These are phyloP conservation scores for Apodemia mormo DNA, from an alignment of 2,888 invertebrate species.

Conservation along the genomic window DNA sequence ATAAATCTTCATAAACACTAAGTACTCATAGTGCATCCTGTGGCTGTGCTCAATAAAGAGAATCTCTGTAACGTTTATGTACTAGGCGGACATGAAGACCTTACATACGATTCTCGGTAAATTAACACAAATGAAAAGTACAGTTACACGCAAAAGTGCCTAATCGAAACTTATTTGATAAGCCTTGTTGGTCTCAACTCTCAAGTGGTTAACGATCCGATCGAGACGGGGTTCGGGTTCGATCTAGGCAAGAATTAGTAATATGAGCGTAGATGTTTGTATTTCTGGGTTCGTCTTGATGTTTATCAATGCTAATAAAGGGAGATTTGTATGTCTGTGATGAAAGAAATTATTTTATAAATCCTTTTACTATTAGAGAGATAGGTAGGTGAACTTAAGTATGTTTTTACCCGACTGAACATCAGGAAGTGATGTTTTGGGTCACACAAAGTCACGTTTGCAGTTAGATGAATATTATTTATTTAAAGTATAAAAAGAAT, in stretches of 20 bases:
- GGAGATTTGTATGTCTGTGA: too few species aligned
- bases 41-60: slow-evolving; percentile 31
- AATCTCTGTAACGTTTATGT: slow-evolving; percentile 18
- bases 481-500: too few species aligned
- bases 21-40: slow-evolving; percentile 32
- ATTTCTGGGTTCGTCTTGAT: too few species aligned
- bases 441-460: too few species aligned
- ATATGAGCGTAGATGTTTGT: too few species aligned
- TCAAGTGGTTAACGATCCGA: background rate
- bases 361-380: too few species aligned
- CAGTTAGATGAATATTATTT: too few species aligned
- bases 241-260: background rate
- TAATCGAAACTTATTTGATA: background rate
- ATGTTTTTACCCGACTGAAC: too few species aligned
- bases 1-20: slow-evolving; percentile 33
- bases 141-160: background rate
- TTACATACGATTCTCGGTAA: slow-evolving; percentile 1
- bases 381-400: too few species aligned
- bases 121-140: slow-evolving; percentile 8
- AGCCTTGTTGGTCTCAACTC: background rate
- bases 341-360: too few species aligned
- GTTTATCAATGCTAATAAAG: too few species aligned
- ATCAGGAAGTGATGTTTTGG: too few species aligned
- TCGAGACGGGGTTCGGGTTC: background rate
- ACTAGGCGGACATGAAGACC: slow-evolving; percentile 15